Conservation (phyloP, 1,140 invertebrate genomes). For the Daktulosphaira vitifoliae region DNA sequence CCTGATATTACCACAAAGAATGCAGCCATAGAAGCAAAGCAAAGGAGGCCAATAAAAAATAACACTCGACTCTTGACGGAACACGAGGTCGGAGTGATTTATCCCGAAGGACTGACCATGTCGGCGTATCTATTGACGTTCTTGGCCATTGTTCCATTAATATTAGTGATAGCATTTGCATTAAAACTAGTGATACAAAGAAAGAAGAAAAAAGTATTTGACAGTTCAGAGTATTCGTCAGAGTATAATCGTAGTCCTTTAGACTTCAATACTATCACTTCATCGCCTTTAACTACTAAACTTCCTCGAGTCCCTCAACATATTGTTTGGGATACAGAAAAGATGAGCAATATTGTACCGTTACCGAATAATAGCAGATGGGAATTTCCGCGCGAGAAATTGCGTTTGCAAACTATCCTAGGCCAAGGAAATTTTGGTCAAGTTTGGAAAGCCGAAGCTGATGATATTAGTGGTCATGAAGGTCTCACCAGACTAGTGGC, state of each 20-base stretch:
- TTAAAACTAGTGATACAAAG: slow-evolving; percentile 48
- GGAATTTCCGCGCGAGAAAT: slow-evolving; percentile 67
- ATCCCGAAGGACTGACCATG: slow-evolving; percentile 43
- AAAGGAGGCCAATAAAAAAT: neutral
- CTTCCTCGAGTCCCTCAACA: slow-evolving; percentile 48
- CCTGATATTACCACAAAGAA: neutral
- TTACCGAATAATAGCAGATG: slow-evolving; percentile 52
- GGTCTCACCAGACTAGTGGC: slow-evolving; percentile 68
- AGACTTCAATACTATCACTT: slow-evolving; percentile 42
- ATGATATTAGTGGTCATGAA: slow-evolving; percentile 65
- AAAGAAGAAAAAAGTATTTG: slow-evolving; percentile 50
- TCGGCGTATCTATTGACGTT: slow-evolving; percentile 52
- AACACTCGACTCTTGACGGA: neutral
- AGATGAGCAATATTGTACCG: slow-evolving; percentile 39
- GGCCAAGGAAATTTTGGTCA: slow-evolving; percentile 77
- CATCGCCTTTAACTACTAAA: slow-evolving; percentile 48
- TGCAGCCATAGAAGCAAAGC: neutral
- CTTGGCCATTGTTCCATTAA: slow-evolving; percentile 51
- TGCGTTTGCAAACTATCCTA: slow-evolving; percentile 67
- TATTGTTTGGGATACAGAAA: slow-evolving; percentile 40
- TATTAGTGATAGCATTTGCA: slow-evolving; percentile 49
- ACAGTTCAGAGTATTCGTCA: slow-evolving; percentile 50
- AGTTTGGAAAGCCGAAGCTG: slow-evolving; percentile 75
- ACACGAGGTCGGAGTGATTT: slow-evolving; percentile 36
- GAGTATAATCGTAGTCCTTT: slow-evolving; percentile 49